Base-by-base conservation (phyloP, 2,888 invertebrate genomes). In the Drosophila conformis region DNA sequence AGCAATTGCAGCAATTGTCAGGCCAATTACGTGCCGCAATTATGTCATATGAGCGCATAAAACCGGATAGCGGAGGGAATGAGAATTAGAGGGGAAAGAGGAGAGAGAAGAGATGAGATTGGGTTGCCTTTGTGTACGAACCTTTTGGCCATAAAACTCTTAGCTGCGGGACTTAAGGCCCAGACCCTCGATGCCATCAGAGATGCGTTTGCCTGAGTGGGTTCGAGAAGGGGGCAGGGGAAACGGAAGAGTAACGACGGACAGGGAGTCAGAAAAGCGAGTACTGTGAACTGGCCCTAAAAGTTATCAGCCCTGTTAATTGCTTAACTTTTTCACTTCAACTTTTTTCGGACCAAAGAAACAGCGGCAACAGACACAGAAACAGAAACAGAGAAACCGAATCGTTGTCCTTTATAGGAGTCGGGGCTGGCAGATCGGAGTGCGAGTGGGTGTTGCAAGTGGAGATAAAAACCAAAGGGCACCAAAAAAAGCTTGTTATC, bases 281-380 rank as follows among this genome's bases (percentile, higher is more conserved):
- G 67, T 68, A 64, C 65, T 58, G 62, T 49, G 64, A 74, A 75
- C 73, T 69, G 72, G 71, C 85, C 87, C 87, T 72, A 89, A 89
- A 90, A 91, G 87, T 91, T 90, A 89, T 89, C 87, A 83, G 90
- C 83, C 84, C 86, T 91, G 91, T 91, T 91, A 91, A 91, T 91
- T 91, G 91, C 91, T 91, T 83, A 91, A 91, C 87, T 91, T 91
- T 91, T 91, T 89, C 90, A 87, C 87, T 89, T 84, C 89, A 84
- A 89, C 86, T 88, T 87, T 89, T 83, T 84, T 71, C 56, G 65
- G 63, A 64, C 40, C 66, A 59, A 61, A 76, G 78, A 75, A 81
- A 69, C 69, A 64, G 59, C 60, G 65, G 60, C 53, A 62, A 59
- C 42, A 49, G 54, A 64, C 74, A 67, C 71, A 68, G 46, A 73